These are phyloP conservation scores for Harpalus rubripes DNA, from an alignment of 2,888 invertebrate species.

Conservation along the genomic window DNA sequence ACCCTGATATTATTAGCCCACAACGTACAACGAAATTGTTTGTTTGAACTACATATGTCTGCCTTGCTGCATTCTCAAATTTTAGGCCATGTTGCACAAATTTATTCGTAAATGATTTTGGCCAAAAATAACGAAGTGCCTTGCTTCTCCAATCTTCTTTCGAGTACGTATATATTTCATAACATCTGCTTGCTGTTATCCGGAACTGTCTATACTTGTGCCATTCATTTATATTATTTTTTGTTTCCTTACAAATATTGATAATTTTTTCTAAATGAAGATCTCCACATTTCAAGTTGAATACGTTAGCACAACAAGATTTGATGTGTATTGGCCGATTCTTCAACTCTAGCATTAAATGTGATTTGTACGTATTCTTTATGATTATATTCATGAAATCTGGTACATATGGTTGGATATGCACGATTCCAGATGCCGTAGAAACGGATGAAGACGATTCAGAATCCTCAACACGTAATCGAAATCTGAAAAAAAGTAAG, in stretches of 20 bases:
- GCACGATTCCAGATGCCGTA: neutral
- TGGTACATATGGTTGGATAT: neutral
- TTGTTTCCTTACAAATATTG: neutral
- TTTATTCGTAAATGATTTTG: neutral
- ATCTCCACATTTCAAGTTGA: neutral
- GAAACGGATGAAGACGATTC: neutral
- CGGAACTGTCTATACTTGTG: neutral
- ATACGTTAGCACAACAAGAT: no score
- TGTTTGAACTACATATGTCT: neutral
- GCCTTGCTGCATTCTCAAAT: neutral
- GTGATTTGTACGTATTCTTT: no score
- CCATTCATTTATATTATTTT: neutral
- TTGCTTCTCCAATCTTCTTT: neutral
- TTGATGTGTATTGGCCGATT: no score
- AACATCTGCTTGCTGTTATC: neutral
- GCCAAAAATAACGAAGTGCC: neutral
- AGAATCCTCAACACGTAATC: neutral
- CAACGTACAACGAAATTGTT: neutral
- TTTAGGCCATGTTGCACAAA: no score
- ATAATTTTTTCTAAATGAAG: neutral
- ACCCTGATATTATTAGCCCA: neutral
- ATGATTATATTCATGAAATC: neutral
- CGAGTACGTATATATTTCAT: no score
- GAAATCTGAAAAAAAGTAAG: neutral
- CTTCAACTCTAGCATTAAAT: no score